Base-by-base conservation (phyloP, 1,140 invertebrate species). In the Euura saliciscinereae region DNA sequence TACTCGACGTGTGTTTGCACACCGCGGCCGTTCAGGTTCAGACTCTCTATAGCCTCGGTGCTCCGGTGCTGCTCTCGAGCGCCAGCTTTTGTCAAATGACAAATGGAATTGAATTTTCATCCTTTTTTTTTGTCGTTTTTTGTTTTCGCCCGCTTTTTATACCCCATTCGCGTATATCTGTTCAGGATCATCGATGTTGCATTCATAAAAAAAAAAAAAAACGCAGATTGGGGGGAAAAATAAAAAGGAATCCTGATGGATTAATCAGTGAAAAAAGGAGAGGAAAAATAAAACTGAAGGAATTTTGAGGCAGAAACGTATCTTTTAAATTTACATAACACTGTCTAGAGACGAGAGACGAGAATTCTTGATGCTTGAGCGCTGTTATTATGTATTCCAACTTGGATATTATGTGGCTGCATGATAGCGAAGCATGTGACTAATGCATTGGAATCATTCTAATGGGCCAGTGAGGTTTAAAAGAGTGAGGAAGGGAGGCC, bases 361-460 rank as follows among this genome's bases (percentile, higher is more conserved):
- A 28, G 28, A 28, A 28, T 28, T 28, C 28, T 28, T 28, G 28
- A 1, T 28, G 28, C 28, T 28, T 28, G 51, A 11, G 13, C 51
- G 51, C 51, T 59, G 51, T 59, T 59, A 59, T 59, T 59, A 59
- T 59, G 28, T 28, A 28, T 59, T 59, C 51, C 51, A 59, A 59
- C 51, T 59, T 59, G 13, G 8, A 59, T 59, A 59, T 59, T 59
- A 59, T 59, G 13, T 59, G 51, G 13, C 51, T 59, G 51, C 51
- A 59, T 59, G 8, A 59, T 28, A 28, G 28, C 28, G 28, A 28
- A 28, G 28, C 28, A 28, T 28, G 51, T n/a, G 13, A 59, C 8
- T 59, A 59, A 59, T 59, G 51, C 51, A 59, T 59, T 59, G 51
- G 51, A 59, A 59, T 59, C 51, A 59, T 59, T 59, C 51, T 59